Evolutionary conservation across 2,797 vertebrate species (phyloP), one percentile per base, ranked within the genome.

Genomic region (Pteropus rufus): DNA sequence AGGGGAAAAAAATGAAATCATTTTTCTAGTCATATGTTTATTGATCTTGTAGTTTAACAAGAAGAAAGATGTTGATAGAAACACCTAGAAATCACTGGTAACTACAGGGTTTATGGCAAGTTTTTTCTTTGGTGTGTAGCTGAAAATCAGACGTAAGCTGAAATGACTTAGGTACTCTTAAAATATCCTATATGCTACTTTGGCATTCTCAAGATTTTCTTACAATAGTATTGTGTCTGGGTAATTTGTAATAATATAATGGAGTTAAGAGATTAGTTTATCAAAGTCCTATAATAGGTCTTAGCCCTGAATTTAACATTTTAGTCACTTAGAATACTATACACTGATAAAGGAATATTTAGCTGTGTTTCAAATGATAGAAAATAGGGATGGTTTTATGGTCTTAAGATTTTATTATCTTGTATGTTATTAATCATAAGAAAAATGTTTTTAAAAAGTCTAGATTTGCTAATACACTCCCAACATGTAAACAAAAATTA

Each of bases 271-370:
- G 60, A 85, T 70, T 83, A 70, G 70, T 2, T 75, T 92, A 54
- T 93, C 72, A 62, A 26, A 91, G 34, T 54, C 5, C 73, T 41
- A 12, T 41, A 79, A 85, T 46, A 91, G 36, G 21, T 62, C 77
- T 96, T 85, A 94, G 49, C 64, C 93, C 41, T 96, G 49, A 95
- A 54, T 79, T 89, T 8, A 93, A 0, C 18, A 39, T 83, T 26
- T 69, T 39, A 23, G 80, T 81, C 56, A 87, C 3, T 54, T 77
- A 23, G 70, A 90, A 83, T 77, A 81, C 23, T 84, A 2, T 83
- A 79, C 18, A 69, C 7, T 19, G 26, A 94, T 84, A 89, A 44
- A 36, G 19, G 69, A 49, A 49, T 67, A 19, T 8, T 89, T 39
- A 85, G 41, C 12, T 60, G 1, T 89, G 23, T 89, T 92, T 90